phyloP scores from a whole-genome alignment of 1,140 invertebrate genomes.

The Drosophila serrata region DNA sequence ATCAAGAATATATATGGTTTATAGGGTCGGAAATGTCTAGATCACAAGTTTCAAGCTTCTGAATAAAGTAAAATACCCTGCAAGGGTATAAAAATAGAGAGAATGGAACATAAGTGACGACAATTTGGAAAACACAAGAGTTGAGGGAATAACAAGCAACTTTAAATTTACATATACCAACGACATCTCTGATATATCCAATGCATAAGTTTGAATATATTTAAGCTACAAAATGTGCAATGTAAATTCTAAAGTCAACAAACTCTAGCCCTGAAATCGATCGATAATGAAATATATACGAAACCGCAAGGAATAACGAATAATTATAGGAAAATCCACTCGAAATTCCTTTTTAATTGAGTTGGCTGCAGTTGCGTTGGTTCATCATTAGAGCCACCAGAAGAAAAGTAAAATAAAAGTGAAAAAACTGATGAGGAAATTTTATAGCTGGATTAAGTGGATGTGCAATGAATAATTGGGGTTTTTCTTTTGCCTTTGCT shows the following conservation, averaged over 20 bases:
- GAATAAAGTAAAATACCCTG: no score
- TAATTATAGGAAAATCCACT: slow-evolving; percentile 60
- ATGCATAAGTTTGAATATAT: slow-evolving; percentile 39
- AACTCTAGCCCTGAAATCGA: slow-evolving; percentile 44
- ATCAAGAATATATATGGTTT: no score
- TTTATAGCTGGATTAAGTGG: slow-evolving; percentile 43
- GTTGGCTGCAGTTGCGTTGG: slow-evolving; percentile 40
- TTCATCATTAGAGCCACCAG: slow-evolving; percentile 41
- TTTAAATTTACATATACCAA: slow-evolving; percentile 37
- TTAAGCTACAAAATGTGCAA: slow-evolving; percentile 41
- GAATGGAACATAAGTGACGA: slow-evolving; percentile 68
- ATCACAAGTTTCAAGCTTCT: no score
- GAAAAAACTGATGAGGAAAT: slow-evolving; percentile 1
- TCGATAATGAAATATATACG: slow-evolving; percentile 40
- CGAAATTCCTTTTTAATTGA: slow-evolving; percentile 76
- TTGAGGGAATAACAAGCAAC: slow-evolving; percentile 45
- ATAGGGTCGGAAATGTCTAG: no score
- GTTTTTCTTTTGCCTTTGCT: slow-evolving; percentile 11
- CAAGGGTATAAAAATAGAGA: no score
- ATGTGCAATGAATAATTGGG: slow-evolving; percentile 42
- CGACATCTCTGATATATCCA: background rate
- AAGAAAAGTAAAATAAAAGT: background rate
- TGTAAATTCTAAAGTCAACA: slow-evolving; percentile 48
- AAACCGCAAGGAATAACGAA: slow-evolving; percentile 50
- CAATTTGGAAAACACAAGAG: slow-evolving; percentile 69